phyloP scores from a whole-genome alignment of 2,797 vertebrate species.

The Pseudomugil gertrudae region DNA sequence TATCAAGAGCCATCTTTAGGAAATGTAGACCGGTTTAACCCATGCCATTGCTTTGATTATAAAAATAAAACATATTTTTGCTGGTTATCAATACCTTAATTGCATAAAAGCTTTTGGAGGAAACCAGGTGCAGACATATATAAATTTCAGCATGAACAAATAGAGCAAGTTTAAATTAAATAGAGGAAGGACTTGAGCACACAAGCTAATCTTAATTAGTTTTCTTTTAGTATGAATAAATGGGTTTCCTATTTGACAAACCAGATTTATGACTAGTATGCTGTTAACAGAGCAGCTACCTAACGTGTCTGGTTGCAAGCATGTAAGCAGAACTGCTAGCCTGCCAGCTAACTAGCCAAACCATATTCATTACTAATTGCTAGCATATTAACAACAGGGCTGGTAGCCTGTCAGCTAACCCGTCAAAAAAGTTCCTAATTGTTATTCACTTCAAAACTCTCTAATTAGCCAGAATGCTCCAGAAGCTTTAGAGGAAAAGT shows the following conservation, averaged over 20 bases:
- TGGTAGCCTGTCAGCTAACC: neutral
- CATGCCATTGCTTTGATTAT: neutral
- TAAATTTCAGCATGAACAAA: slow-evolving; percentile 34
- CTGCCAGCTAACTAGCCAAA: no score
- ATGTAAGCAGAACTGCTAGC: no score
- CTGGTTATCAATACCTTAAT: neutral
- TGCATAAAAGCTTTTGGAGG: slow-evolving; percentile 7
- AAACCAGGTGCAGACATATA: slow-evolving; percentile 36
- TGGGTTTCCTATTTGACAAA: neutral
- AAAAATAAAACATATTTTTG: neutral
- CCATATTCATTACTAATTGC: neutral
- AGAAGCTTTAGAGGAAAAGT: neutral
- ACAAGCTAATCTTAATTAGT: neutral
- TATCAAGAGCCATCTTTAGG: slow-evolving; percentile 15
- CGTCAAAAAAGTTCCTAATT: neutral
- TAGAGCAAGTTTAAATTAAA: slow-evolving; percentile 36
- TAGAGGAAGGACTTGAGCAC: slow-evolving; percentile 34
- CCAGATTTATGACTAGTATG: no score
- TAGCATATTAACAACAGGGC: neutral
- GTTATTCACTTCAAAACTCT: neutral
- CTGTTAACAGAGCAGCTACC: no score
- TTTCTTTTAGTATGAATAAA: neutral
- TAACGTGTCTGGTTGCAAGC: no score
- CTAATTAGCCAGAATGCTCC: neutral
- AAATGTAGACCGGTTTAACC: neutral